A percentile compares a stretch with the other conserved stretches of the same genome.
These are phyloP conservation scores for Aldrovandia affinis DNA, from an alignment of 2,797 vertebrate species.

Conservation along the genomic window DNA sequence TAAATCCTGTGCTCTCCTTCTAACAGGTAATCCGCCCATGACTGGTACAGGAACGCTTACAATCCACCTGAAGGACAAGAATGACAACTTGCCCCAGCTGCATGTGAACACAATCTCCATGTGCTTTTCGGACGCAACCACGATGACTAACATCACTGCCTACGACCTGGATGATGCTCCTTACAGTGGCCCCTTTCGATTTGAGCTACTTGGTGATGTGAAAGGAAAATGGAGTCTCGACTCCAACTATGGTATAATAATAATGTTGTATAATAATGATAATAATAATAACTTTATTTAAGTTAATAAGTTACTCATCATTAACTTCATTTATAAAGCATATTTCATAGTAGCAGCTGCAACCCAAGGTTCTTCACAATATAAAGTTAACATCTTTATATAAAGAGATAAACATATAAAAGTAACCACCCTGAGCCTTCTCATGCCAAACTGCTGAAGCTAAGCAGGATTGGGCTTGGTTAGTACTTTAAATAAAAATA, in stretches of 20 bases:
- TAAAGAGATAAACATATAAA: too few relatives aligned
- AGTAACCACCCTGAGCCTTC: too few relatives aligned
- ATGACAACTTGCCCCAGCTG: conserved; percentile 63
- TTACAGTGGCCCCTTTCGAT: conserved; percentile 66
- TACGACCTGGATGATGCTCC: conserved; percentile 58
- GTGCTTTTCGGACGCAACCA: conserved; percentile 53
- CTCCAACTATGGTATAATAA: conserved; percentile 55
- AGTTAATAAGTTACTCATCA: not conserved
- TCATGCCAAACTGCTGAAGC: too few relatives aligned
- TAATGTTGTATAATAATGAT: too few relatives aligned
- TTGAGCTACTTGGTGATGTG: conserved; percentile 60
- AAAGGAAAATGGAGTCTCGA: conserved; percentile 63
- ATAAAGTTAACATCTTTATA: too few relatives aligned
- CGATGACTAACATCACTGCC: conserved; percentile 47
- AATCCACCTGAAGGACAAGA: conserved; percentile 55
- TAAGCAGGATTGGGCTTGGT: not conserved
- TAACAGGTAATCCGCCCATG: conserved; percentile 63
- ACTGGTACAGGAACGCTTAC: conserved; percentile 62
- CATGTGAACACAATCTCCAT: conserved; percentile 39
- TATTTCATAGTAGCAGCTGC: too few relatives aligned
- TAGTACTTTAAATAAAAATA: not conserved
- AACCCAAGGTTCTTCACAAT: too few relatives aligned
- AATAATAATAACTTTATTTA: not conserved
- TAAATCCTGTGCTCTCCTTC: not conserved
- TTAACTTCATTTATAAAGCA: too few relatives aligned